phyloP scores from a whole-genome alignment of 30 jellyfish, hydroid and myxozoan genomes.

The Aurelia sp. region DNA sequence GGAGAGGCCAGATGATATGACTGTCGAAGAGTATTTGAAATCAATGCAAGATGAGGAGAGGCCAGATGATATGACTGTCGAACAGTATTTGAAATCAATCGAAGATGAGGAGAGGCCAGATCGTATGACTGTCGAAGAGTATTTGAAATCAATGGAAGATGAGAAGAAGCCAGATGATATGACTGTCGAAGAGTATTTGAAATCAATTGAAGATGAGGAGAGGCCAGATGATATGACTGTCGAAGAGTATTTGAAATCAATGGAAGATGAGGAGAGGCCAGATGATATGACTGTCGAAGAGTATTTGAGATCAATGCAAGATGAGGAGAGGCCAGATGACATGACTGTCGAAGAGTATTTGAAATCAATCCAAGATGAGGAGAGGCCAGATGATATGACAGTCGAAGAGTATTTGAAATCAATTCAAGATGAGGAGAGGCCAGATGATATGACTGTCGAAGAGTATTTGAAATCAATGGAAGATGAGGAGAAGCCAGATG shows the following conservation, averaged over 20 bases:
- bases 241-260: slow-evolving; percentile 24
- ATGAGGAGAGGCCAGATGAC: neutral
- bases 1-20: neutral
- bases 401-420: too few relatives aligned
- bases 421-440: too few relatives aligned
- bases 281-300: slow-evolving; percentile 13
- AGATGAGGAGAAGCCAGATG: too few relatives aligned
- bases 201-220: neutral
- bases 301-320: neutral
- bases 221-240: slow-evolving; percentile 32
- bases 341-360: slow-evolving; percentile 28
- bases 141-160: neutral
- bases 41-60: neutral
- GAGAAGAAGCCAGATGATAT: neutral
- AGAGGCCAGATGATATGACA: too few relatives aligned
- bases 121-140: neutral
- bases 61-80: neutral
- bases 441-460: too few relatives aligned
- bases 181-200: slow-evolving; percentile 30
- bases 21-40: neutral
- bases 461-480: too few relatives aligned
- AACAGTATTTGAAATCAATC: neutral
- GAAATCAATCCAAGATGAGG: neutral
- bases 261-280: slow-evolving; percentile 1
- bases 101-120: neutral